Percentiles rank a stretch among this genome's conserved stretches.
Evolutionary conservation across 2,113 vertebrate genomes (phyloP).

Genomic region (Triplophysa tibetana): DNA sequence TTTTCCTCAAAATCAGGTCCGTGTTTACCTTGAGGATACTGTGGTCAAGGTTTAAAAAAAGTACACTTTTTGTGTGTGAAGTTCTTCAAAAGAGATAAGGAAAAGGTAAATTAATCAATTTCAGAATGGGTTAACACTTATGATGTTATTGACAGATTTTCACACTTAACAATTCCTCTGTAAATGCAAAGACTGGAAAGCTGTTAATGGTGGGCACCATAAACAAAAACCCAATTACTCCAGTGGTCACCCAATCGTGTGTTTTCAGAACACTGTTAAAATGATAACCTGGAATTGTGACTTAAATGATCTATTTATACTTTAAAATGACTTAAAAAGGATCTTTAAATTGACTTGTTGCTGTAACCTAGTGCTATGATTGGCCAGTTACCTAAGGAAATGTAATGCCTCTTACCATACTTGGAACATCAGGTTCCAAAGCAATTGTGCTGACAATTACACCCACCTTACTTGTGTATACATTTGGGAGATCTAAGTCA

Average conservation of each 20-base stretch:
- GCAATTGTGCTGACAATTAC: too few species aligned
- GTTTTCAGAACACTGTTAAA: neutral
- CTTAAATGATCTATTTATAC: neutral
- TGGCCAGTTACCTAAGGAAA: too few species aligned
- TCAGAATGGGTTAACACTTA: constrained; percentile 6
- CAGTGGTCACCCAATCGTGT: neutral
- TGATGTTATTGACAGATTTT: constrained; percentile 8
- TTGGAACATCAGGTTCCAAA: too few species aligned
- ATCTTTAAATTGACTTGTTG: too few species aligned
- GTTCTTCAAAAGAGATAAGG: neutral
- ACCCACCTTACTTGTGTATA: too few species aligned
- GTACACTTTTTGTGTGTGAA: neutral
- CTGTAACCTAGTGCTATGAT: too few species aligned
- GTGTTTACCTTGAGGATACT: neutral
- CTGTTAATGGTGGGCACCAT: neutral
- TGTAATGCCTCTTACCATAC: too few species aligned
- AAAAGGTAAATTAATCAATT: neutral
- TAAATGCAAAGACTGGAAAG: constrained; percentile 5
- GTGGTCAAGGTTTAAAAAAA: neutral
- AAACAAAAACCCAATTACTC: neutral
- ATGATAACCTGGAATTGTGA: neutral
- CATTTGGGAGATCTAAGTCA: too few species aligned
- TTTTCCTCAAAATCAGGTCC: neutral
- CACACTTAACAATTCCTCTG: constrained; percentile 10
- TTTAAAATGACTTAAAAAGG: too few species aligned